Evolutionary conservation across 2,113 vertebrate genomes (phyloP).

Genomic region (Psephotus haematonotus): DNA sequence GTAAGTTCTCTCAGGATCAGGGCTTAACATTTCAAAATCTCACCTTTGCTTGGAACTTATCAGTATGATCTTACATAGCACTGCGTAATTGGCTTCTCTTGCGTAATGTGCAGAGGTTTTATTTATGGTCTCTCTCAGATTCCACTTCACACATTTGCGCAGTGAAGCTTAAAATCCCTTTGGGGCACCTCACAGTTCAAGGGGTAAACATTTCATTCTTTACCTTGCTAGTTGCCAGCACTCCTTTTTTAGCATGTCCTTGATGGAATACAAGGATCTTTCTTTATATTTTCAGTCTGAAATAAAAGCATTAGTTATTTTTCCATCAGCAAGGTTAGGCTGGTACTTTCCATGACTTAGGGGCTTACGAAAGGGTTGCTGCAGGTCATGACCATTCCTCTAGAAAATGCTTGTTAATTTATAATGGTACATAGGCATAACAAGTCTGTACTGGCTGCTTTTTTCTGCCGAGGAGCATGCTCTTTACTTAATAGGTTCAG

Average conservation of each 20-base stretch:
- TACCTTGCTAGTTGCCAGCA: background rate
- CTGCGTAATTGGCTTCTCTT: background rate
- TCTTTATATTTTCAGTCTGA: background rate
- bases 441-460: background rate
- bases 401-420: background rate
- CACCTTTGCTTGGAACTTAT: conserved; percentile 27
- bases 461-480: background rate
- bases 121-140: conserved; percentile 34
- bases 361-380: background rate
- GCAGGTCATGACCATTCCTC: background rate
- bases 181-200: conserved; percentile 47
- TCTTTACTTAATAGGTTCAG: background rate
- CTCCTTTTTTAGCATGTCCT: background rate
- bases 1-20: background rate
- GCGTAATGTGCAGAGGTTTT: background rate
- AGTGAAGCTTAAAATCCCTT: conserved; percentile 56
- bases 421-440: background rate
- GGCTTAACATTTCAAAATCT: background rate
- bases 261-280: conserved; percentile 15
- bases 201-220: conserved; percentile 27
- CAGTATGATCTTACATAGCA: conserved; percentile 9
- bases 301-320: conserved; percentile 13
- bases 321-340: conserved; percentile 1
- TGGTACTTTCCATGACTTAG: conserved; percentile 20
- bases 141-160: conserved; percentile 48